Evolutionary conservation across 2,888 invertebrate species (phyloP), one percentile per base, ranked within the genome.

Genomic region (Netelia inedita): DNA sequence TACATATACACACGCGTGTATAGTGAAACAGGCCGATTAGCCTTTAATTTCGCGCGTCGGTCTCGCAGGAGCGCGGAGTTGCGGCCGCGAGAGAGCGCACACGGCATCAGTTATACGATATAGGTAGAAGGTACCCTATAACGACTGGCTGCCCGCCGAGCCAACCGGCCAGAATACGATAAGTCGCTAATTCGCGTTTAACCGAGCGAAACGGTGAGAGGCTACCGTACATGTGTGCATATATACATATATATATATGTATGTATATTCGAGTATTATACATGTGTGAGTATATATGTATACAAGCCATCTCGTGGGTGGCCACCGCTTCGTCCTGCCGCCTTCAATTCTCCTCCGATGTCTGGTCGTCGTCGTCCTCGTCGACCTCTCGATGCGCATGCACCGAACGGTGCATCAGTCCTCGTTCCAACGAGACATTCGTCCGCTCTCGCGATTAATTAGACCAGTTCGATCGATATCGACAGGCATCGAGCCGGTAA

Each of bases 141-240:
- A 85, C 84, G 84, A 85, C 78, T 82, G 85, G 82, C 82, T 83
- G 83, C 69, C 72, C 78, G 50, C 66, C 59, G 76, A 83, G 76
- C 74, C 80, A 76, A 74, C 79, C 82, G 73, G 78, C 57, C 82
- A 83, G 74, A 80, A 86, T 89, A 89, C 91, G 91, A 91, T 92
- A 92, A 92, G 90, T 90, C 89, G 91, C 90, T 92, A 91, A 92
- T 92, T 92, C 91, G 90, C 89, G 90, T 91, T 91, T 90, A 89
- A 87, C 85, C 81, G 86, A 86, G 87, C 86, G 90, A 89, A 88
- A 90, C 89, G 84, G 63, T 81, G 81, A 74, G 78, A 78, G 78
- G 78, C 84, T 85, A 85, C 84, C 69, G 84, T 78, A 14, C 35
- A 63, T 35, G 11, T 63, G 23, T 23, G 41, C n/a, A 57, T 66